These are phyloP conservation scores for Drosophila monieri DNA, from an alignment of 2,888 invertebrate species.

Conservation along the genomic window DNA sequence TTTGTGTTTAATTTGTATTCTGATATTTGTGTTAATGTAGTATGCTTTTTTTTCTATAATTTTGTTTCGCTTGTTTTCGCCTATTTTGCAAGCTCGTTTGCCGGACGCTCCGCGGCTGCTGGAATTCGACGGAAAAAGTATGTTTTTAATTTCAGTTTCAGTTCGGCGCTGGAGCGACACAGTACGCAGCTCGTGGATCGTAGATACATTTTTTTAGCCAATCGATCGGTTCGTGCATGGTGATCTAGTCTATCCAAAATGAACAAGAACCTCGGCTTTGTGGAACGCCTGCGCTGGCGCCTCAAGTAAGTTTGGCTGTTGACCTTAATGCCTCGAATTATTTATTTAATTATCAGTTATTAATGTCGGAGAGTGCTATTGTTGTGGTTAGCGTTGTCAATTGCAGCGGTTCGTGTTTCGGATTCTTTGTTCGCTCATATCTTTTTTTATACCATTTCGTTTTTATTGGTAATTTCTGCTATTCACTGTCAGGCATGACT, in stretches of 20 bases:
- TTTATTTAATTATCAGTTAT: conserved; percentile 36
- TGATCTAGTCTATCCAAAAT: conserved; percentile 49
- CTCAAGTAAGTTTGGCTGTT: conserved; percentile 76
- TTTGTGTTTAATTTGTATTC: conserved; percentile 63
- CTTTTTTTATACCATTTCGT: not conserved
- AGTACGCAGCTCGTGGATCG: conserved; percentile 59
- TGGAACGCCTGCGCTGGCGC: conserved; percentile 78
- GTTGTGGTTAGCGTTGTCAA: conserved; percentile 31
- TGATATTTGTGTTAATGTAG: conserved; percentile 58
- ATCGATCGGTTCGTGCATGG: conserved; percentile 18
- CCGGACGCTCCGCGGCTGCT: conserved; percentile 38
- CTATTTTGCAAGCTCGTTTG: conserved; percentile 39
- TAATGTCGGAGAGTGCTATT: conserved; percentile 18
- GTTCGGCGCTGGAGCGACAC: conserved; percentile 66
- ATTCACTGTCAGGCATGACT: conserved; percentile 43
- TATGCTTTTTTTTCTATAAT: conserved; percentile 38
- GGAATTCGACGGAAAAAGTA: conserved; percentile 57
- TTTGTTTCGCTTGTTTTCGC: conserved; percentile 48
- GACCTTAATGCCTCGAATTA: conserved; percentile 42
- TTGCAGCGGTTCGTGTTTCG: conserved; percentile 28
- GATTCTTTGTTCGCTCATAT: conserved; percentile 22
- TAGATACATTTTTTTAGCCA: conserved; percentile 8
- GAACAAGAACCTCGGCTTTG: conserved; percentile 74
- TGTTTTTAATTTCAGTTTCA: conserved; percentile 73
- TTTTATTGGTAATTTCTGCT: conserved; percentile 1